phyloP scores from a whole-genome alignment of 2,113 vertebrate species.

The Naja naja region DNA sequence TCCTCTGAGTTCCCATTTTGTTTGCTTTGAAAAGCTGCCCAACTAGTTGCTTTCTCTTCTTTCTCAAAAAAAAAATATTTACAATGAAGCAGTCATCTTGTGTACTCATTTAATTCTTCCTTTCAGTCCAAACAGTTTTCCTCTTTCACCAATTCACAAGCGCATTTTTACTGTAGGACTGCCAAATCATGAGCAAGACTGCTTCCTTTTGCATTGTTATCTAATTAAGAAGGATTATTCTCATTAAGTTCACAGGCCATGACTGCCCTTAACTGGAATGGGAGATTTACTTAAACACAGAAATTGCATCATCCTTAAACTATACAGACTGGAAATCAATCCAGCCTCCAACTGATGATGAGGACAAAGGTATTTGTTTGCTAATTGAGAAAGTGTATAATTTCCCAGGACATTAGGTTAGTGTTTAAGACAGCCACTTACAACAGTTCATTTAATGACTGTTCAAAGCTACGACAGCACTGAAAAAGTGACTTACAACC shows the following conservation, averaged over 20 bases:
- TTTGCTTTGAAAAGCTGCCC: background rate
- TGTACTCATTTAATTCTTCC: background rate
- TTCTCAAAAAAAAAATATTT: background rate
- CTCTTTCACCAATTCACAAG: background rate
- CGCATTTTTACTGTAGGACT: background rate
- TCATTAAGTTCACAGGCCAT: background rate
- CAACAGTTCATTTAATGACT: no score
- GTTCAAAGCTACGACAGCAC: no score
- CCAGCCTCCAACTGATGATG: background rate
- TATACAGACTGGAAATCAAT: background rate
- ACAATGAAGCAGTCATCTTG: background rate
- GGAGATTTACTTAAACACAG: background rate
- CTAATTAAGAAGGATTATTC: conserved; percentile 17
- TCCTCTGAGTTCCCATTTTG: background rate
- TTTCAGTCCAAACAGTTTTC: background rate
- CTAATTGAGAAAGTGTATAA: background rate
- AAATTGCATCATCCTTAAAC: background rate
- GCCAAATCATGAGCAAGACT: background rate
- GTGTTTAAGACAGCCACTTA: background rate
- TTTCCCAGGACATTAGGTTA: background rate
- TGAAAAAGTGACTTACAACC: no score
- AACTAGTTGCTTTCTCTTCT: background rate
- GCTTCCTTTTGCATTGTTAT: conserved; percentile 5
- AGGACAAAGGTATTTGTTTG: background rate
- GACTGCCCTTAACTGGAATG: background rate